phyloP scores from a whole-genome alignment of 1,140 invertebrate species.

The Chionoecetes opilio region DNA sequence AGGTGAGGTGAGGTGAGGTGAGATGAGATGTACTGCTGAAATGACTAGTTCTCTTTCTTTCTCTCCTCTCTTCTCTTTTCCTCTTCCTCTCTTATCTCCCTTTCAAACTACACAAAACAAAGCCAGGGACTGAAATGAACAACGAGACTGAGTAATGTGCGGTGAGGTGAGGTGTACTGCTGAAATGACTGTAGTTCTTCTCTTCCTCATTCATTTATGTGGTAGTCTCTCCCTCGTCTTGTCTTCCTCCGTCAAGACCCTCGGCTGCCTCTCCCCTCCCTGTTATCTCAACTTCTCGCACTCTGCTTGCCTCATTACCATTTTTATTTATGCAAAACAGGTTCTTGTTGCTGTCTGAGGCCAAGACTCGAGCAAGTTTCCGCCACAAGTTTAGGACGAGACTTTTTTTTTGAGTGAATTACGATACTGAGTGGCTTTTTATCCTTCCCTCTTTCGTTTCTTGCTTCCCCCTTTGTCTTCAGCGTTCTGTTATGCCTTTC shows the following conservation, averaged over 20 bases:
- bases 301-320: background rate
- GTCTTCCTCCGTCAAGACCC: background rate
- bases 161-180: background rate
- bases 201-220: background rate
- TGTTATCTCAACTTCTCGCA: conserved; percentile 27
- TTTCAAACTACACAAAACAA: no score
- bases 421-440: background rate
- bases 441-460: conserved; percentile 14
- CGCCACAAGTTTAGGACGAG: background rate
- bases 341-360: conserved; percentile 14
- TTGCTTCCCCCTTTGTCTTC: conserved; percentile 34
- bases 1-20: no score
- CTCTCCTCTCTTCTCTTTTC: no score
- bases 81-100: no score
- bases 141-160: no score
- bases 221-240: background rate
- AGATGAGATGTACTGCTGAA: no score
- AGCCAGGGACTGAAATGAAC: no score
- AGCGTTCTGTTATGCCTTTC: background rate
- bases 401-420: background rate
- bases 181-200: background rate
- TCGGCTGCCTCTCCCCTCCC: background rate
- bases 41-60: no score
- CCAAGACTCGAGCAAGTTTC: background rate
- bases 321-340: conserved; percentile 22